Evolutionary conservation across 2,797 vertebrate species (phyloP).

Genomic region (Hemitrygon akajei): DNA sequence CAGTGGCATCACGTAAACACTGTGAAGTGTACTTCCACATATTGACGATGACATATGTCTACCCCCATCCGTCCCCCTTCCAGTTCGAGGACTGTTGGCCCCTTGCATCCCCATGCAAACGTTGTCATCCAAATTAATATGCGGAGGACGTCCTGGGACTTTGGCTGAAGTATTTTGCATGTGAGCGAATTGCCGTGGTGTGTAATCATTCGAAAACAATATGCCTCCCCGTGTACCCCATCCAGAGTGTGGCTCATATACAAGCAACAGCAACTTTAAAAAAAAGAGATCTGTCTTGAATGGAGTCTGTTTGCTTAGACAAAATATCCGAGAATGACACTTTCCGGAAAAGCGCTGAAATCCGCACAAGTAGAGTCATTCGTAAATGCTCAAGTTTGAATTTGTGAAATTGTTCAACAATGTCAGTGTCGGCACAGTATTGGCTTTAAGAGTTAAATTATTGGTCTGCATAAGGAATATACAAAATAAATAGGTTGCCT

Average conservation of each 20-base stretch:
- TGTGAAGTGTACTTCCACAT: conserved; percentile 5
- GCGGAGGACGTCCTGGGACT: not conserved
- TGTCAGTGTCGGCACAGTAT: not conserved
- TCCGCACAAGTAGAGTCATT: not conserved
- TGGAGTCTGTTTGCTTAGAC: too few species aligned
- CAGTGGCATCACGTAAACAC: conserved; percentile 21
- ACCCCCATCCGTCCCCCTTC: not conserved
- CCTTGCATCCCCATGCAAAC: not conserved
- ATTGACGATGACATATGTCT: not conserved
- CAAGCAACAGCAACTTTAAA: not conserved
- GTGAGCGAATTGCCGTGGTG: not conserved
- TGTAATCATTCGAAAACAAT: not conserved
- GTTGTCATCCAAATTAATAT: not conserved
- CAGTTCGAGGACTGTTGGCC: not conserved
- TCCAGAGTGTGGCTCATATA: not conserved
- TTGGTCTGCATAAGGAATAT: not conserved
- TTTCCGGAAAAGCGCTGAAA: not conserved
- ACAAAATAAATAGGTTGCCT: not conserved
- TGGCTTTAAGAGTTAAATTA: not conserved
- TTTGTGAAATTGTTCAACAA: not conserved
- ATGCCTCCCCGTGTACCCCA: not conserved
- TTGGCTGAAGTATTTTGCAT: not conserved
- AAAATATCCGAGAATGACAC: not conserved
- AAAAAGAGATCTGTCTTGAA: too few species aligned
- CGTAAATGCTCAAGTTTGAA: not conserved